These are phyloP conservation scores for Hirtodrosophila confusa DNA, from an alignment of 2,888 invertebrate genomes.

Conservation along the genomic window DNA sequence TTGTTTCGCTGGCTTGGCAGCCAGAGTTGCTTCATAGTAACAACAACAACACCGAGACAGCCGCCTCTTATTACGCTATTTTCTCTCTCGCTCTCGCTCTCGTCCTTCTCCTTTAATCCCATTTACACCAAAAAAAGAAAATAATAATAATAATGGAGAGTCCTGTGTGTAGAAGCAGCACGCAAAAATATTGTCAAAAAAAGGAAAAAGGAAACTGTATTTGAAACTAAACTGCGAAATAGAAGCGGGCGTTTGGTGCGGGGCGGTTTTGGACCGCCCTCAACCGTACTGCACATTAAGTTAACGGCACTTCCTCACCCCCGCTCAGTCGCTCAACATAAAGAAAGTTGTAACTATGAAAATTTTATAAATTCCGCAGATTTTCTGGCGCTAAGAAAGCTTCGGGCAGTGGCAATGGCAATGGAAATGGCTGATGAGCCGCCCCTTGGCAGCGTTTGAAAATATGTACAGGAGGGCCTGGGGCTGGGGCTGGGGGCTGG, in stretches of 20 bases:
- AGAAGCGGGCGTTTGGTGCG: slow-evolving; percentile 40
- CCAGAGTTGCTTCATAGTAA: slow-evolving; percentile 50
- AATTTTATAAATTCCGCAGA: slow-evolving; percentile 81
- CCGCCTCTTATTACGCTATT: slow-evolving; percentile 43
- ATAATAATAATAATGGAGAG: slow-evolving; percentile 73
- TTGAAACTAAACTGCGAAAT: slow-evolving; percentile 79
- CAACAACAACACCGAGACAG: slow-evolving; percentile 28
- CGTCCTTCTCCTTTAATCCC: slow-evolving; percentile 47
- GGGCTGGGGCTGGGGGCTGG: background rate
- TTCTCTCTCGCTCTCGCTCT: background rate
- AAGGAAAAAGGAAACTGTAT: slow-evolving; percentile 46
- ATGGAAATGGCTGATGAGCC: slow-evolving; percentile 47
- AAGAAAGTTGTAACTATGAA: slow-evolving; percentile 82
- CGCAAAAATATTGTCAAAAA: slow-evolving; percentile 58
- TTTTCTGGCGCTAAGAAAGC: slow-evolving; percentile 76
- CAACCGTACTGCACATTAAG: slow-evolving; percentile 66
- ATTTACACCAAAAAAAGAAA: slow-evolving; percentile 46
- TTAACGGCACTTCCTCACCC: slow-evolving; percentile 45
- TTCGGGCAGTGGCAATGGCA: slow-evolving; percentile 41
- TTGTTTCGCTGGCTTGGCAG: slow-evolving; percentile 45
- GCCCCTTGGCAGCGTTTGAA: slow-evolving; percentile 54
- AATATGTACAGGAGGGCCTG: slow-evolving; percentile 14
- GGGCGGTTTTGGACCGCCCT: slow-evolving; percentile 1
- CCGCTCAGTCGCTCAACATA: slow-evolving; percentile 41
- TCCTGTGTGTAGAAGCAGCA: slow-evolving; percentile 66